Evolutionary conservation across 1,140 invertebrate genomes (phyloP).

Genomic region (Cydia strobilella): DNA sequence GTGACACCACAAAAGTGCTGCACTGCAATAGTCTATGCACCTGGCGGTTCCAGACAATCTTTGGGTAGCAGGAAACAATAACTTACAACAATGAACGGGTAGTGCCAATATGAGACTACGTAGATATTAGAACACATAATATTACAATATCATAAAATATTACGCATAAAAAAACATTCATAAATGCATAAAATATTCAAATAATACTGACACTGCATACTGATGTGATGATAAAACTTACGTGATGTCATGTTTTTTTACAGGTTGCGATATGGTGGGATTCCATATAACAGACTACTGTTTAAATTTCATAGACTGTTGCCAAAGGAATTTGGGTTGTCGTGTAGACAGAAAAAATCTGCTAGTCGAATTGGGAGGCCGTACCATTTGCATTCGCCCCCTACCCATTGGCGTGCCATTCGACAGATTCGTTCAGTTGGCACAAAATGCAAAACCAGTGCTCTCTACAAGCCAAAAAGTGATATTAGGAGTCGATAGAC

Average conservation of each 20-base stretch:
- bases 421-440: slow-evolving; percentile 91
- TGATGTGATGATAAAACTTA: neutral
- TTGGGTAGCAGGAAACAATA: no score
- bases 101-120: no score
- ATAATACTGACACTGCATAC: no score
- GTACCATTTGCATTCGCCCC: slow-evolving; percentile 90
- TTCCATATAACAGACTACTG: slow-evolving; percentile 96
- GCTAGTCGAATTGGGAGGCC: slow-evolving; percentile 91
- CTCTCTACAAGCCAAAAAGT: slow-evolving; percentile 88
- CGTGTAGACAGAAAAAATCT: slow-evolving; percentile 93
- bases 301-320: slow-evolving; percentile 95
- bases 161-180: no score
- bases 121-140: no score
- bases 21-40: no score
- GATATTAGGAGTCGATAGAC: slow-evolving; percentile 91
- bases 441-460: slow-evolving; percentile 88
- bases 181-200: no score
- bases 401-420: slow-evolving; percentile 94
- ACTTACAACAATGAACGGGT: no score
- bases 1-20: no score
- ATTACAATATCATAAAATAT: no score
- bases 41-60: no score
- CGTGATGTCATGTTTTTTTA: slow-evolving; percentile 40
- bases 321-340: slow-evolving; percentile 91
- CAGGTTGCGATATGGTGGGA: slow-evolving; percentile 93